phyloP scores from a whole-genome alignment of 2,113 vertebrate genomes.

The Isurus oxyrinchus region DNA sequence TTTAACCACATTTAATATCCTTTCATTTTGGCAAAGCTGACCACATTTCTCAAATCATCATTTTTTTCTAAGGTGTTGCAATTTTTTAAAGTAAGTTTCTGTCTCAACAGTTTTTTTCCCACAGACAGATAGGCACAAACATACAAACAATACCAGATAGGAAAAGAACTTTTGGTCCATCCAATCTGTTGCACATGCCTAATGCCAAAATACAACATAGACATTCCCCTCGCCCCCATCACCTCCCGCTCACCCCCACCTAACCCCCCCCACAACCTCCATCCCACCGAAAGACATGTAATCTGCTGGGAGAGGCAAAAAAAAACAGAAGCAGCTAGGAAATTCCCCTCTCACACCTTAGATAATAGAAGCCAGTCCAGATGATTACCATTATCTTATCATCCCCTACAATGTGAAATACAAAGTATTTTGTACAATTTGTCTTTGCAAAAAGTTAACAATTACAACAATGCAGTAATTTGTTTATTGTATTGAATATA shows the following conservation, averaged over 20 bases:
- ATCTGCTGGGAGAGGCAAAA: background rate
- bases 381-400: background rate
- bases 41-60: background rate
- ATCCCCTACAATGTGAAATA: background rate
- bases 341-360: background rate
- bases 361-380: background rate
- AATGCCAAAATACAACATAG: background rate
- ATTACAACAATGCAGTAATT: background rate
- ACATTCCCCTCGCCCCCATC: background rate
- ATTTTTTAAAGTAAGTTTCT: background rate
- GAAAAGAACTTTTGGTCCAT: background rate
- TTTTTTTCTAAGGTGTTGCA: background rate
- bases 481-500: background rate
- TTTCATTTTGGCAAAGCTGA: background rate
- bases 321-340: background rate
- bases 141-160: background rate
- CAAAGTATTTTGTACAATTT: background rate
- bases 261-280: too few relatives aligned
- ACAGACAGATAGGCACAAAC: background rate
- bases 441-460: background rate
- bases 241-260: too few relatives aligned
- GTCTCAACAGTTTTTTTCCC: background rate
- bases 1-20: background rate
- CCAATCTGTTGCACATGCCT: background rate
- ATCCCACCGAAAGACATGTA: background rate